phyloP scores from a whole-genome alignment of 2,113 vertebrate genomes.

The Periophthalmus modestus region DNA sequence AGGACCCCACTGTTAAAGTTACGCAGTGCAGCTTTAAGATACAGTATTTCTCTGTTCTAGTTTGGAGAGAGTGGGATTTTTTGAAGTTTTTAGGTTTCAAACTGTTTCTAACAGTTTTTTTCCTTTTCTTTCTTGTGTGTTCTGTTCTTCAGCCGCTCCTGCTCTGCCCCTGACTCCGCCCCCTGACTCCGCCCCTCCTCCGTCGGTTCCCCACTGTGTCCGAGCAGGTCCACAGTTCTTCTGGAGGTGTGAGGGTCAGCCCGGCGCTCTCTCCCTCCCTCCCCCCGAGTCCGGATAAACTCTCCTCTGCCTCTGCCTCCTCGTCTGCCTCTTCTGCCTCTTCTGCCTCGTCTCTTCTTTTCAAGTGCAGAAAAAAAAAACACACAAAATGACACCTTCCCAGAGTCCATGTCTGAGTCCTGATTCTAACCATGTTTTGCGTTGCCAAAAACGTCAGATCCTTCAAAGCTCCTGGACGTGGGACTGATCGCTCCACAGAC shows the following conservation, averaged over 20 bases:
- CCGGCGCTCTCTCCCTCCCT: constrained; percentile 56
- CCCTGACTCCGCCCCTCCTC: constrained; percentile 58
- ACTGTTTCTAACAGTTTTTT: constrained; percentile 13
- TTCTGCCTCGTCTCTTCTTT: constrained; percentile 20
- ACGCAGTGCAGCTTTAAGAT: too few relatives aligned
- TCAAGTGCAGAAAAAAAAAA: constrained; percentile 5
- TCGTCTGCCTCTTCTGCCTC: background rate
- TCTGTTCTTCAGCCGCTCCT: constrained; percentile 7
- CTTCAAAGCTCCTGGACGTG: background rate
- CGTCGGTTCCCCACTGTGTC: constrained; percentile 79
- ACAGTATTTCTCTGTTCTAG: too few relatives aligned
- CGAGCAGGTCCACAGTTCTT: constrained; percentile 79
- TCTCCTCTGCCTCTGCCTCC: background rate
- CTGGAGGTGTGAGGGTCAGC: constrained; percentile 77
- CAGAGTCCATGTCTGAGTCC: constrained; percentile 5
- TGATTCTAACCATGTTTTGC: background rate
- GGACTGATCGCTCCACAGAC: background rate
- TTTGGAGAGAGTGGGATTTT: background rate
- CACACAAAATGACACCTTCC: background rate
- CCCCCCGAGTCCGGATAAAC: constrained; percentile 65
- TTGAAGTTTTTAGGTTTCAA: constrained; percentile 15
- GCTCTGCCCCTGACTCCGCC: constrained; percentile 65
- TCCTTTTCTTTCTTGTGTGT: background rate
- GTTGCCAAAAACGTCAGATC: background rate
- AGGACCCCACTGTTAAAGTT: too few relatives aligned